Percentiles rank a stretch among this genome's conserved stretches.
Conservation (phyloP, 2,113 vertebrate species). For the Paraplagusia blochii region DNA sequence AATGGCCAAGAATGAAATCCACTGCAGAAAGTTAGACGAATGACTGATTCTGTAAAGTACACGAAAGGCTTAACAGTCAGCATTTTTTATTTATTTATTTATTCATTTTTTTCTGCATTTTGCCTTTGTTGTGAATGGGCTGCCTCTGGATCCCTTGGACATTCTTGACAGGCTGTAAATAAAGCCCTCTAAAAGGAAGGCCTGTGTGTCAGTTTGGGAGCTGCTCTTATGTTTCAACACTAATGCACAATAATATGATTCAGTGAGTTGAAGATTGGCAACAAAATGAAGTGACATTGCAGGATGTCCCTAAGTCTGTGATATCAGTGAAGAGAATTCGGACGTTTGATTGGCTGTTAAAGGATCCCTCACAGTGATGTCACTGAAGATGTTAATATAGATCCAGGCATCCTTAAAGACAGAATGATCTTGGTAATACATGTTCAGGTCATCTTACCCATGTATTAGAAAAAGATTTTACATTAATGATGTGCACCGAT, state of each 20-base stretch:
- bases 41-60: no score
- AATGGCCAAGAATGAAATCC: no score
- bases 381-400: constrained; percentile 38
- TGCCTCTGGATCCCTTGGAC: no score
- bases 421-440: background rate
- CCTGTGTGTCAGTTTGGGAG: constrained; percentile 1
- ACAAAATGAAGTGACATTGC: constrained; percentile 1
- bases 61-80: no score
- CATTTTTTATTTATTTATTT: no score
- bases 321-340: constrained; percentile 21
- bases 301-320: constrained; percentile 42
- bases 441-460: no score
- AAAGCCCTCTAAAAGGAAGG: background rate
- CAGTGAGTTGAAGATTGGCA: constrained; percentile 13
- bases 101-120: no score
- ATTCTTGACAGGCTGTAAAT: background rate
- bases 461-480: no score
- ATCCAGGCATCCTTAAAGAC: constrained; percentile 6
- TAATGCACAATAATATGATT: constrained; percentile 9
- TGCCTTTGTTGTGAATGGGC: constrained; percentile 14
- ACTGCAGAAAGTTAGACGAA: no score
- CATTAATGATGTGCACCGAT: no score
- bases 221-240: background rate
- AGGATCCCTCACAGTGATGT: constrained; percentile 43
- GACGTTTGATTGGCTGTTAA: constrained; percentile 42